phyloP scores from a whole-genome alignment of 2,888 invertebrate genomes.

The Cephus rjabovi region DNA sequence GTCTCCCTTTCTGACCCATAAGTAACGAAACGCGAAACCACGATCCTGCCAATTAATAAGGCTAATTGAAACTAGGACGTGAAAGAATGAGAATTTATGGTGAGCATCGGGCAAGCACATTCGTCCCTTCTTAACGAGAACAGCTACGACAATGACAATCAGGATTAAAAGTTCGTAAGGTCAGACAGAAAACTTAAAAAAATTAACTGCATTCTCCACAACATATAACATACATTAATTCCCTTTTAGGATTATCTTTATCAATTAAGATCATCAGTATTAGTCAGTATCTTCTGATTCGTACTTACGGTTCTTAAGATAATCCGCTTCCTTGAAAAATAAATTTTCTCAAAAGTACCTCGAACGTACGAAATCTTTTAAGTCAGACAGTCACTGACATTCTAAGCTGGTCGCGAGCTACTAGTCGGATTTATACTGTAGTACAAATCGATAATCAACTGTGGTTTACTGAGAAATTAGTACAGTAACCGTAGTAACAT shows the following conservation, averaged over 20 bases:
- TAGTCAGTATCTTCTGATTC: neutral
- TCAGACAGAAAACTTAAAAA: neutral
- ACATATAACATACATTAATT: neutral
- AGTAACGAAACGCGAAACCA: conserved; percentile 37
- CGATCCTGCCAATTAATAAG: conserved; percentile 38
- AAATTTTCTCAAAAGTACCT: neutral
- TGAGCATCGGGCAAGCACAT: conserved; percentile 14
- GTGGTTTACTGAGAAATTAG: neutral
- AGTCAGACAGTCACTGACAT: neutral
- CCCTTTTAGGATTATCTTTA: neutral
- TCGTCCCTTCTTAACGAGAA: neutral
- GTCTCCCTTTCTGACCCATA: neutral
- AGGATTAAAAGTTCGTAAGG: neutral
- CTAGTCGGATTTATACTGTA: neutral
- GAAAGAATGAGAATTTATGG: conserved; percentile 49
- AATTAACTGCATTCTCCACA: neutral
- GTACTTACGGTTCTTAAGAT: neutral
- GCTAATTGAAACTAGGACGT: conserved; percentile 48
- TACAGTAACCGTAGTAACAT: neutral
- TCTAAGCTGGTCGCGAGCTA: neutral
- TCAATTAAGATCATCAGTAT: neutral
- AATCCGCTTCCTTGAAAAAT: neutral
- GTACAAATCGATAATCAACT: neutral
- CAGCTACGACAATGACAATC: neutral
- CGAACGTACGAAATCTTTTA: neutral